These are phyloP conservation scores for Alcis repandata DNA, from an alignment of 2,888 invertebrate genomes.

Conservation along the genomic window DNA sequence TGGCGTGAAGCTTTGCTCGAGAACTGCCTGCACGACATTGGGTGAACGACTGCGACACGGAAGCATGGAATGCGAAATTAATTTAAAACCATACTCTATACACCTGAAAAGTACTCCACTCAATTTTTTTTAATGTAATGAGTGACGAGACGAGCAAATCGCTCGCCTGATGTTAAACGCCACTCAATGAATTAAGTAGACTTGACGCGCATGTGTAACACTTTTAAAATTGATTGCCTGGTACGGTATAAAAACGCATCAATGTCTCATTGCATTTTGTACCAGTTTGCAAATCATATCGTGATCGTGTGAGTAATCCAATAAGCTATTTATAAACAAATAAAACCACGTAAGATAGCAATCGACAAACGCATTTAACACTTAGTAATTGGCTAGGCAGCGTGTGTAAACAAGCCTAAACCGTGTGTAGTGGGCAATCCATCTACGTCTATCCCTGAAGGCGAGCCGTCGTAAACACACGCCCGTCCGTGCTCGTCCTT, in stretches of 20 bases:
- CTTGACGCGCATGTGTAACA: too few relatives aligned
- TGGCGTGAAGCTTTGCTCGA: slow-evolving; percentile 15
- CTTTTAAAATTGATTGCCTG: too few relatives aligned
- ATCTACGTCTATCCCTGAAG: slow-evolving; percentile 66
- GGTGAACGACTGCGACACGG: slow-evolving; percentile 21
- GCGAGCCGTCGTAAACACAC: slow-evolving; percentile 62
- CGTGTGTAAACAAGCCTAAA: slow-evolving; percentile 59
- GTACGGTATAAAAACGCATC: too few relatives aligned
- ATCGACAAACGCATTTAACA: slow-evolving; percentile 39
- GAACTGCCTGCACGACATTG: slow-evolving; percentile 15
- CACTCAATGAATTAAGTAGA: too few relatives aligned
- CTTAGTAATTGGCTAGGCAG: slow-evolving; percentile 60
- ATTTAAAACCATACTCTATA: neutral
- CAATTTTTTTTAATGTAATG: too few relatives aligned
- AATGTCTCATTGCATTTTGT: too few relatives aligned
- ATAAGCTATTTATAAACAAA: neutral
- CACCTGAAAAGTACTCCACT: too few relatives aligned
- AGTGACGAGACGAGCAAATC: too few relatives aligned
- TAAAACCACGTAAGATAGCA: slow-evolving; percentile 38
- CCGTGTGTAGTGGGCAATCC: slow-evolving; percentile 59
- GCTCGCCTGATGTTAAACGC: too few relatives aligned
- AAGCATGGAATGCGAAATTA: slow-evolving; percentile 19
- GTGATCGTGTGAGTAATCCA: neutral
- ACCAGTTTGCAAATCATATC: too few relatives aligned
- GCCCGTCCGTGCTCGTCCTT: slow-evolving; percentile 60